phyloP scores from a whole-genome alignment of 2,797 vertebrate species.

The Mionectes olivaceus region DNA sequence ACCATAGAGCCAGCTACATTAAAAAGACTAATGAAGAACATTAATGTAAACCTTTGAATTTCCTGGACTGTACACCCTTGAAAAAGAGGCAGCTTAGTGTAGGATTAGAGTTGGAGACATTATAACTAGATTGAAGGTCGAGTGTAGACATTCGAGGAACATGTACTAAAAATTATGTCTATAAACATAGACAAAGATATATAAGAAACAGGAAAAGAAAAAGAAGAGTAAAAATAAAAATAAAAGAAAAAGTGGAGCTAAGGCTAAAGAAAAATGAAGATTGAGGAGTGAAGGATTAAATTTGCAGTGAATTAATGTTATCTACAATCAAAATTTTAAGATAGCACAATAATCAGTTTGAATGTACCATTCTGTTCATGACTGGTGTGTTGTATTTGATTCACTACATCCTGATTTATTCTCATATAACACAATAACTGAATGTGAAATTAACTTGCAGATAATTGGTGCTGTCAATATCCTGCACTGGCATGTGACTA shows the following conservation, averaged over 20 bases:
- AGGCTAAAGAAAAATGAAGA: not conserved
- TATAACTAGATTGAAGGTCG: not conserved
- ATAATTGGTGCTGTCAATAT: not conserved
- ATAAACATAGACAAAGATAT: not conserved
- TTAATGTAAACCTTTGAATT: not conserved
- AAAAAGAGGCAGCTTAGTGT: not conserved
- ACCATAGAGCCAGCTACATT: not conserved
- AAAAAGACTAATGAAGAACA: not conserved
- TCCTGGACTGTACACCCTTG: not conserved
- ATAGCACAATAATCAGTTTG: not conserved
- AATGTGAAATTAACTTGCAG: not conserved
- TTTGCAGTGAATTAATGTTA: not conserved
- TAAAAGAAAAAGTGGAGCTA: not conserved
- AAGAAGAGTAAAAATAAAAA: not conserved
- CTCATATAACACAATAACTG: not conserved
- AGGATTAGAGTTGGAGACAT: not conserved
- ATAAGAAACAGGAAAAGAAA: not conserved
- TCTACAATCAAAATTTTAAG: not conserved
- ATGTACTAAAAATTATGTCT: not conserved
- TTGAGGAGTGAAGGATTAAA: not conserved
- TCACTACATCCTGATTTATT: not conserved
- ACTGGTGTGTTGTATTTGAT: not conserved
- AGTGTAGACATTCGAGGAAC: not conserved
- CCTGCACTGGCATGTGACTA: not conserved
- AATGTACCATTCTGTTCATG: not conserved